phyloP scores from a whole-genome alignment of 2,113 vertebrate species.

The Alectura lathami region DNA sequence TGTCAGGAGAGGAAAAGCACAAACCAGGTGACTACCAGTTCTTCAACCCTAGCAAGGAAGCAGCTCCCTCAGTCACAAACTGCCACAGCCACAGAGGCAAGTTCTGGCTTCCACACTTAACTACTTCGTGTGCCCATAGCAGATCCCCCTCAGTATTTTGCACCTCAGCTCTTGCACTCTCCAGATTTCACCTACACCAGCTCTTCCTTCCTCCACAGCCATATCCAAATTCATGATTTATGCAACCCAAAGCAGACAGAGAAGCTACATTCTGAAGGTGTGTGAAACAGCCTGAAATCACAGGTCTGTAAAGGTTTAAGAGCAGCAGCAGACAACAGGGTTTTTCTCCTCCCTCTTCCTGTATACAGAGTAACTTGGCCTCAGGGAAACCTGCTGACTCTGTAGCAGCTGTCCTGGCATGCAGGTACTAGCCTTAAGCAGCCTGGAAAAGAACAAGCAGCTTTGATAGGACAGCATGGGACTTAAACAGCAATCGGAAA shows the following conservation, averaged over 20 bases:
- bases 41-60: not conserved
- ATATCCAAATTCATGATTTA: not conserved
- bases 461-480: not conserved
- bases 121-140: not conserved
- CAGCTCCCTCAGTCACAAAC: not conserved
- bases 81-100: not conserved
- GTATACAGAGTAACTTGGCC: not conserved
- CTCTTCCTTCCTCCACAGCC: not conserved
- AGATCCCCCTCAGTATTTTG: not conserved
- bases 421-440: slow-evolving; percentile 38
- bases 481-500: not conserved
- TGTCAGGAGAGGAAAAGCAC: not conserved
- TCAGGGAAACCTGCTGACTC: slow-evolving; percentile 4
- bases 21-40: not conserved
- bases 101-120: not conserved
- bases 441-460: not conserved
- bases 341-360: slow-evolving; percentile 3
- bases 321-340: not conserved
- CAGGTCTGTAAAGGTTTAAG: not conserved
- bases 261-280: not conserved
- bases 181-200: not conserved
- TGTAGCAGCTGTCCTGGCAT: slow-evolving; percentile 1
- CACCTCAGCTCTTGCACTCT: not conserved
- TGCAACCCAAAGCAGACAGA: not conserved
- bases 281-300: not conserved